Percentiles rank a stretch among this genome's conserved stretches.
phyloP scores from a whole-genome alignment of 2,888 invertebrate species.

The Oscheius myriophilus region DNA sequence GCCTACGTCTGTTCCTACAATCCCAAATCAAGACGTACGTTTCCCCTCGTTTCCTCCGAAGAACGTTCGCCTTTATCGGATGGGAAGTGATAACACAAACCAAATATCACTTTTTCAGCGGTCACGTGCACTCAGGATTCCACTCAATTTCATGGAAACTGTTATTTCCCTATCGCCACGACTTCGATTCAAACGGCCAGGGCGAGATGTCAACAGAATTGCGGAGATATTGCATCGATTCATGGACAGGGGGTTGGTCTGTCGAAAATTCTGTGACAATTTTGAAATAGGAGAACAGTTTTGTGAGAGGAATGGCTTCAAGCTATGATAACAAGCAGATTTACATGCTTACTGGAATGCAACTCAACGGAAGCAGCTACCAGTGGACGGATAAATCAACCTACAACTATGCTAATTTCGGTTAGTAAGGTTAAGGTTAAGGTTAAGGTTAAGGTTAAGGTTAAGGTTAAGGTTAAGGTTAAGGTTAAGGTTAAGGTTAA shows the following conservation, averaged over 20 bases:
- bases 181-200: not conserved
- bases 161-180: constrained; percentile 3
- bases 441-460: not conserved
- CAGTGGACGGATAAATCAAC: constrained; percentile 4
- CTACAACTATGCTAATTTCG: constrained; percentile 14
- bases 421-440: not conserved
- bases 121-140: too few relatives aligned
- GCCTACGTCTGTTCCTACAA: constrained; percentile 15
- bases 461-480: too few relatives aligned
- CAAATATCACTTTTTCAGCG: too few relatives aligned
- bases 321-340: not conserved
- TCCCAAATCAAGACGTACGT: not conserved
- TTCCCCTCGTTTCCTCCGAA: not conserved
- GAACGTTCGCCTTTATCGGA: not conserved
- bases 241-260: constrained; percentile 7
- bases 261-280: not conserved
- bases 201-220: not conserved
- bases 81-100: too few relatives aligned
- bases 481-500: too few relatives aligned
- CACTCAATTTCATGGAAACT: constrained; percentile 14
- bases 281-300: constrained; percentile 6
- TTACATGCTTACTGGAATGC: constrained; percentile 16
- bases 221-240: constrained; percentile 15
- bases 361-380: not conserved
- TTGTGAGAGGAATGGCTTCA: constrained; percentile 11